These are phyloP conservation scores for Eudyptes chrysolophus DNA, from an alignment of 2,113 vertebrate genomes.

Conservation along the genomic window DNA sequence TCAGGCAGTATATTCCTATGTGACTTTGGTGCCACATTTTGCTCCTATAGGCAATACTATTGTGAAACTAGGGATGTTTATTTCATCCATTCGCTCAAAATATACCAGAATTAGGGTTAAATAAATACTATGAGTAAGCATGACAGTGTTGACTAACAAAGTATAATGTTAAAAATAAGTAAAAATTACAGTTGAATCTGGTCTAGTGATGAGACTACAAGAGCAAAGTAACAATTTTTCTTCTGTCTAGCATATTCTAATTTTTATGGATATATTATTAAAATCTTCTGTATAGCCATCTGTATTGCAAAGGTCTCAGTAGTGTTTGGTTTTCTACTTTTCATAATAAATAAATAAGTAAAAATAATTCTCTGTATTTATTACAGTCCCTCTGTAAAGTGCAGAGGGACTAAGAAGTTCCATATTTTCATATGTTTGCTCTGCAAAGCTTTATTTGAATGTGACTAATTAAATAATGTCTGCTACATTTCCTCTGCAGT, in stretches of 20 bases:
- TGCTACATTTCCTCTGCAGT: neutral
- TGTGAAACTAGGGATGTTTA: neutral
- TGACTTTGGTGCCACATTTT: neutral
- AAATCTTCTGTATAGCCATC: neutral
- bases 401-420: neutral
- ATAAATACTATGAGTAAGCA: neutral
- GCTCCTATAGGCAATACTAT: neutral
- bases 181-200: neutral
- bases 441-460: constrained; percentile 17
- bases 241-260: neutral
- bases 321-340: neutral
- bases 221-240: neutral
- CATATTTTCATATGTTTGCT: neutral
- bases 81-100: neutral
- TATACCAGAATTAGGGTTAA: neutral
- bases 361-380: neutral
- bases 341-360: neutral
- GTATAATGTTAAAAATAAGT: neutral
- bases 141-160: neutral
- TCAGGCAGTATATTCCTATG: neutral
- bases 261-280: neutral
- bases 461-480: neutral
- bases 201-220: neutral
- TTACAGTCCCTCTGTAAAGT: neutral
- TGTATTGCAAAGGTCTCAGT: neutral